Evolutionary conservation across 2,888 invertebrate species (phyloP).

Genomic region (Eremobia ochroleuca): DNA sequence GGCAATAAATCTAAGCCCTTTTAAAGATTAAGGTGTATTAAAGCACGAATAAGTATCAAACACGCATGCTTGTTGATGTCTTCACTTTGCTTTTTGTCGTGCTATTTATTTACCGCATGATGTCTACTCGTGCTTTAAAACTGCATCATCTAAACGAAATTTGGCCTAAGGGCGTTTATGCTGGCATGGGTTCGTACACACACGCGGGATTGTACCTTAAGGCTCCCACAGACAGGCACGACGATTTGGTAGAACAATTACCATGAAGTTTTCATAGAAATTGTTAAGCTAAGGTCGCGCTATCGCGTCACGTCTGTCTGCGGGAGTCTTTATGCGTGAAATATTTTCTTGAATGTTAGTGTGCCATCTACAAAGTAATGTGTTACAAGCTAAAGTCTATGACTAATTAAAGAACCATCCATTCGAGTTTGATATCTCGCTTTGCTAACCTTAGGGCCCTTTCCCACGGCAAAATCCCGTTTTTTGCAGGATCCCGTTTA

Average conservation of each 20-base stretch:
- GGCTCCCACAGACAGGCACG: background rate
- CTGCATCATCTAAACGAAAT: constrained; percentile 8
- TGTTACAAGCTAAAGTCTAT: background rate
- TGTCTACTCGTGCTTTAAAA: constrained; percentile 1
- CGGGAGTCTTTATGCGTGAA: background rate
- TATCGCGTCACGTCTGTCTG: background rate
- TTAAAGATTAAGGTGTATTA: background rate
- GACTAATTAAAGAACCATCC: background rate
- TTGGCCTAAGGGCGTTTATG: background rate
- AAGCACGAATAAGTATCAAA: background rate
- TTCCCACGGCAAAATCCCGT: too few species aligned
- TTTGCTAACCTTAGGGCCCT: background rate
- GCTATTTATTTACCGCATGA: background rate
- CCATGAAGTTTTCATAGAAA: background rate
- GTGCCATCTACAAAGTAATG: too few species aligned
- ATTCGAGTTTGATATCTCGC: constrained; percentile 1
- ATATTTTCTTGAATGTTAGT: background rate
- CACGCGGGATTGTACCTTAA: background rate
- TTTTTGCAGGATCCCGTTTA: too few species aligned
- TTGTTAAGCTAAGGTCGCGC: background rate
- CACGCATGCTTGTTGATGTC: constrained; percentile 4
- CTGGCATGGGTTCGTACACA: background rate
- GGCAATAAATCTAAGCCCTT: background rate
- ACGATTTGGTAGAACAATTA: background rate
- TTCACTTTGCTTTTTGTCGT: constrained; percentile 1